These are phyloP conservation scores for Myotis pilosus DNA, from an alignment of 2,797 vertebrate genomes.

Conservation along the genomic window DNA sequence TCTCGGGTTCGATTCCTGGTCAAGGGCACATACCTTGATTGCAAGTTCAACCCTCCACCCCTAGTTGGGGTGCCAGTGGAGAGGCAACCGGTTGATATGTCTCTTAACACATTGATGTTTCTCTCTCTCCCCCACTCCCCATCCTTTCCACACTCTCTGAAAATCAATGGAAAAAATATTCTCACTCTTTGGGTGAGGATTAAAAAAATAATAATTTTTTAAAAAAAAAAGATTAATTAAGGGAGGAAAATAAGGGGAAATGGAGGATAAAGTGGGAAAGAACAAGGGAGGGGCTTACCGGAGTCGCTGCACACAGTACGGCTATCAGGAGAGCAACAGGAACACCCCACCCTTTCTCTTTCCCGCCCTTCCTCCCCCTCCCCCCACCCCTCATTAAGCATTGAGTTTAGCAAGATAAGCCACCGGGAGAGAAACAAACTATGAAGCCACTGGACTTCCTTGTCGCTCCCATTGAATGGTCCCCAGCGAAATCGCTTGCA, in stretches of 20 bases:
- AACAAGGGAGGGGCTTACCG: background rate
- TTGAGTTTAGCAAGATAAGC: conserved; percentile 7
- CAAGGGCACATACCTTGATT: no score
- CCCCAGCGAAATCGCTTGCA: background rate
- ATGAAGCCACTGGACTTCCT: background rate
- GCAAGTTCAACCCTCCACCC: no score
- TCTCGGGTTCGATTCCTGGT: no score
- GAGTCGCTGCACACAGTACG: background rate
- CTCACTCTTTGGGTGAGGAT: no score
- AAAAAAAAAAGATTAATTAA: no score
- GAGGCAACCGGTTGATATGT: no score
- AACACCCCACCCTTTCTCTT: background rate
- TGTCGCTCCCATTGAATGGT: background rate
- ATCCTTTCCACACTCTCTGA: no score
- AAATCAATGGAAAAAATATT: no score
- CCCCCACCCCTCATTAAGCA: background rate
- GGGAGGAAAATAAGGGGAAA: background rate
- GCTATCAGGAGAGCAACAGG: background rate
- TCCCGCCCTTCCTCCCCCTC: conserved; percentile 11
- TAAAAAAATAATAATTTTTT: no score
- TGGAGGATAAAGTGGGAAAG: background rate
- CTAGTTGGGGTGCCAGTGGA: no score
- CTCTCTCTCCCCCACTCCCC: no score
- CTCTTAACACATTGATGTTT: no score
- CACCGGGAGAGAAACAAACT: conserved; percentile 11